A percentile compares a stretch with the other conserved stretches of the same genome.
phyloP scores from a whole-genome alignment of 2,797 vertebrate genomes.

The Ceryle rudis region DNA sequence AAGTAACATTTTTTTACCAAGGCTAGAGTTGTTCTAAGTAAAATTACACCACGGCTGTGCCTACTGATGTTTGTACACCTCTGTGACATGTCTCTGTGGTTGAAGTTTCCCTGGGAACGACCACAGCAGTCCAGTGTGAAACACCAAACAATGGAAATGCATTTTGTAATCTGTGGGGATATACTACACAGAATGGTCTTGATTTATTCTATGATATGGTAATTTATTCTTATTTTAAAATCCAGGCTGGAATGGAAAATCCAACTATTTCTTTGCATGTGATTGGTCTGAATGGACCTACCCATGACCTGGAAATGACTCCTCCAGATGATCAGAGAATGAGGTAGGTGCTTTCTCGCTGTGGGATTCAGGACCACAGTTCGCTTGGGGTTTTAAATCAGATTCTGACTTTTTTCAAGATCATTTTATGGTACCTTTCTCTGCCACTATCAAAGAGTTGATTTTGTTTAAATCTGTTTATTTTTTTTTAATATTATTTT shows the following conservation, averaged over 20 bases:
- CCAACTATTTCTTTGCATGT: conserved; percentile 92
- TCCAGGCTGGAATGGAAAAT: conserved; percentile 92
- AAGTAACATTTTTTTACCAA: neutral
- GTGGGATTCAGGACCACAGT: neutral
- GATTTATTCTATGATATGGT: too few species aligned
- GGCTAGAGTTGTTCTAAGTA: neutral
- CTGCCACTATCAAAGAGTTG: neutral
- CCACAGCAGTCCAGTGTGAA: neutral
- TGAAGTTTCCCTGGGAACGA: neutral
- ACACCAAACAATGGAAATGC: neutral
- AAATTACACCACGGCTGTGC: neutral
- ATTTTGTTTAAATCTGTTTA: neutral
- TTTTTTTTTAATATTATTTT: neutral
- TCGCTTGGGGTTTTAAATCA: neutral
- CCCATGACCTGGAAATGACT: conserved; percentile 93
- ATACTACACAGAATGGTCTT: too few species aligned
- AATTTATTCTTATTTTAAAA: neutral
- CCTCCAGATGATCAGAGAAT: conserved; percentile 94
- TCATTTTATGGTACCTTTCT: neutral
- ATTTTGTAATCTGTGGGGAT: neutral
- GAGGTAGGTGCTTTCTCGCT: conserved; percentile 81
- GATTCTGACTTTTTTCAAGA: neutral
- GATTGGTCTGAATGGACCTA: conserved; percentile 92
- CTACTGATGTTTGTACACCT: neutral
- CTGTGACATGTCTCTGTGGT: neutral